Evolutionary conservation across 1,140 invertebrate species (phyloP), one percentile per base, ranked within the genome.

Genomic region (Apis mellifera): DNA sequence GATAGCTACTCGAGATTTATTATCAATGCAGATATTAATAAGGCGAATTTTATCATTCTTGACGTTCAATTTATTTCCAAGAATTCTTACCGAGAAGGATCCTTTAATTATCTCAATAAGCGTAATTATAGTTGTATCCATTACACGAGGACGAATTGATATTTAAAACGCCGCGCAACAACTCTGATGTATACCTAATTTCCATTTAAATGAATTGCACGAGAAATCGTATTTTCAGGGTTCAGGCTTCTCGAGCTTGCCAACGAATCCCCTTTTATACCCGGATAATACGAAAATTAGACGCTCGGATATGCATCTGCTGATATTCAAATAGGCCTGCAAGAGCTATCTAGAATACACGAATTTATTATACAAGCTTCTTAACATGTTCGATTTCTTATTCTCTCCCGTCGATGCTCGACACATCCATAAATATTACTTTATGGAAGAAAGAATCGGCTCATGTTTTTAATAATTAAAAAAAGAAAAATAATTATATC

Each of bases 131-230:
- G 19, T 55, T 21, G 13, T 32, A 57, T 19, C 54, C 70, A 55
- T 55, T 55, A 72, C 11, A 21, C 17, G 19, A 9, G 26, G 13
- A 17, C 54, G 70, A 72, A 72, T 72, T 72, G 26, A 72, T 72
- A 72, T 72, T 72, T 72, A 72, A 72, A 72, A 26, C 54, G 12
- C 11, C 23, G 21, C 17, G 19, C 9, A 32, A 54, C 70, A n/a
- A 55, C 54, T 42, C 32, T 72, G 71, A 73, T 59, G 42, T 73
- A 73, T n/a, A 13, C 19, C 55, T 73, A 55, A 73, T 73, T 73
- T 59, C 54, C 71, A 73, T 73, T 73, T 73, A 73, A 73, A 73
- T 73, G 26, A 73, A 73, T 59, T 15, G 71, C 12, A 26, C 19
- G 13, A 42, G 12, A 59, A 59, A 42, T n/a, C 71, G 50, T 17